phyloP scores from a whole-genome alignment of 2,797 vertebrate species.

The Lepus oiostolus region DNA sequence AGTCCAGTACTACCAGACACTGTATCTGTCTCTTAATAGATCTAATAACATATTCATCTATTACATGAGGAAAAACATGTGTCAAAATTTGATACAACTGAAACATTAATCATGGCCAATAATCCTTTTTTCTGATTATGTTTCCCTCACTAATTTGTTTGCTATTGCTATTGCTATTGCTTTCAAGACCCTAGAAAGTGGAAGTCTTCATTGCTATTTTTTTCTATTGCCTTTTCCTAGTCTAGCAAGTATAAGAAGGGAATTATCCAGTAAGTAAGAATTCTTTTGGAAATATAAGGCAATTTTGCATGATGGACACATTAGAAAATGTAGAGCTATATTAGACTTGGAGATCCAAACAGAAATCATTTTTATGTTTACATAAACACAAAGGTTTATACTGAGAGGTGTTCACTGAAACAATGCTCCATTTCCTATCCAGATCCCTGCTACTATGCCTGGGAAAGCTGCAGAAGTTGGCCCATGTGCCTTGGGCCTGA shows the following conservation, averaged over 20 bases:
- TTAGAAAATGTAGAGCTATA: not conserved
- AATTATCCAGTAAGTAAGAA: not conserved
- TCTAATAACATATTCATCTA: not conserved
- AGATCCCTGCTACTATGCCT: too few species aligned
- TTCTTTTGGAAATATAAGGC: not conserved
- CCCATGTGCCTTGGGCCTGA: too few species aligned
- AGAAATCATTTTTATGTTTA: not conserved
- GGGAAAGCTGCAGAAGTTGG: too few species aligned
- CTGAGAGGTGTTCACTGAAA: not conserved
- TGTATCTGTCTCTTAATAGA: not conserved
- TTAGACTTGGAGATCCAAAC: not conserved
- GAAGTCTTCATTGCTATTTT: not conserved
- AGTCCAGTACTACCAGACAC: too few species aligned
- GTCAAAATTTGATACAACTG: not conserved
- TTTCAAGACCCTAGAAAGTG: not conserved
- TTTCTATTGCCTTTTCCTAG: not conserved
- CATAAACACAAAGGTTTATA: not conserved
- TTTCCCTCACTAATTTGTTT: too few species aligned
- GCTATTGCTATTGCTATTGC: too few species aligned
- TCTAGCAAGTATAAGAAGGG: not conserved
- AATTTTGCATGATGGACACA: not conserved
- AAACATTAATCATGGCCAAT: not conserved
- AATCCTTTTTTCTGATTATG: not conserved
- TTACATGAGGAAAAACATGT: not conserved
- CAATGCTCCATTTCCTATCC: too few species aligned